Base-by-base conservation (phyloP, 2,797 vertebrate genomes). In the Pitangus sulphuratus region DNA sequence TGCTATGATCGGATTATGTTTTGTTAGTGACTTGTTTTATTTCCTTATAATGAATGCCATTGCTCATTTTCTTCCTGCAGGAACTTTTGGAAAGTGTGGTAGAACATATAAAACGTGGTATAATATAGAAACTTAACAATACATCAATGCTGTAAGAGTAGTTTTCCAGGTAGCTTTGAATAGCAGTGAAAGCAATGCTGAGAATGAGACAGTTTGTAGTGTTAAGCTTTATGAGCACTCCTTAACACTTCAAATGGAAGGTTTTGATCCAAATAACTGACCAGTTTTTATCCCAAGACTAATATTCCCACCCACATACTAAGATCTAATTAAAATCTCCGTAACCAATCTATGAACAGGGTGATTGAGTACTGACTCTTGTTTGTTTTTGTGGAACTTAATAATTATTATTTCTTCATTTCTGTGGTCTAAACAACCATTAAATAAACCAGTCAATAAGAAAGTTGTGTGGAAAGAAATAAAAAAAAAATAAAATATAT, bases 21-120 rank as follows among this genome's bases (percentile, higher is more conserved):
- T 92, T 89, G 30, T 80, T 88, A 80, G 48, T 75, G 24, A 75
- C 31, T 89, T 92, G 24, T 72, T 87, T 91, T 85, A 84, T 93
- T 37, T 81, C 26, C 24, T 74, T 45, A 16, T 89, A 91, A 91
- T 80, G 60, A 81, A 17, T 71, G n/a, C 10, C 13, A 60, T 78
- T 82, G 74, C 39, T 91, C 51, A 70, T 87, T 95, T 91, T 83
- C 30, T 39, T 91, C 53, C 47, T 74, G 66, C 10, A 39, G 53
- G 56, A 87, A 74, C 26, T 83, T 87, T 65, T 78, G 33, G 25
- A 37, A 85, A 45, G 19, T 60, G 25, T 35, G 77, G 56, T 74
- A 77, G 17, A 42, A 64, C 19, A 39, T 33, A 11, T 53, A 40
- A 40, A 40, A 40, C 15, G 40, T 40, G 15, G 40, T 15, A 40